These are phyloP conservation scores for Astropecten irregularis DNA, from an alignment of 53 echinoderm and acorn worm species.

Conservation along the genomic window DNA sequence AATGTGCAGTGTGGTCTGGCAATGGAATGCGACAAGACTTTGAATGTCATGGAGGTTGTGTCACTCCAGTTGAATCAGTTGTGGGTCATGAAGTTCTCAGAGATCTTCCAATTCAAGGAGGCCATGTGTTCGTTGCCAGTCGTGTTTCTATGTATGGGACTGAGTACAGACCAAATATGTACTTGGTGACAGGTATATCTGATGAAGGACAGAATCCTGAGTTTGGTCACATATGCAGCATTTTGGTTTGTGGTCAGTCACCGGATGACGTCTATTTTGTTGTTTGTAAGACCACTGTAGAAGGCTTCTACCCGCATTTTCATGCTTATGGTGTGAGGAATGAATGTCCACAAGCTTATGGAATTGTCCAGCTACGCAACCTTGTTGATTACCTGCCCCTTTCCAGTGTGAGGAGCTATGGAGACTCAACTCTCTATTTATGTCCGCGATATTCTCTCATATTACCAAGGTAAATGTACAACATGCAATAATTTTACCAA, in stretches of 20 bases:
- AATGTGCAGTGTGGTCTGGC: constrained; percentile 45
- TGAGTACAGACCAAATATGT: constrained; percentile 25
- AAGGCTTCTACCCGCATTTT: constrained; percentile 31
- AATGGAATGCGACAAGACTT: not conserved
- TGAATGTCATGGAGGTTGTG: constrained; percentile 18
- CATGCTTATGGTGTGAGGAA: constrained; percentile 33
- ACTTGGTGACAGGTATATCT: constrained; percentile 7
- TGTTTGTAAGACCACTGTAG: constrained; percentile 2
- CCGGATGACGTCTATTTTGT: constrained; percentile 27
- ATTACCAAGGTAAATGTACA: not conserved
- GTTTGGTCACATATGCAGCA: constrained; percentile 29
- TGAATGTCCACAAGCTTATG: not conserved
- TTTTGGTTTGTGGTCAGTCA: constrained; percentile 48
- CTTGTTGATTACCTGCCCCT: constrained; percentile 35
- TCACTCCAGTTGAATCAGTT: not conserved
- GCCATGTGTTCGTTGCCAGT: constrained; percentile 43
- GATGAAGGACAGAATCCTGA: constrained; percentile 3
- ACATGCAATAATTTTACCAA: too few relatives aligned
- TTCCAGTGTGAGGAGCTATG: not conserved
- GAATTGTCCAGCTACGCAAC: constrained; percentile 2
- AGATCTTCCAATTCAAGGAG: constrained; percentile 4
- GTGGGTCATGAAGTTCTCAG: constrained; percentile 22
- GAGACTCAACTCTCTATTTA: constrained; percentile 4
- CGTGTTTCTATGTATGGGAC: constrained; percentile 42
- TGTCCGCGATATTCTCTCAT: constrained; percentile 16